Conservation (phyloP, 2,113 vertebrate genomes). For the Capra hircus region DNA sequence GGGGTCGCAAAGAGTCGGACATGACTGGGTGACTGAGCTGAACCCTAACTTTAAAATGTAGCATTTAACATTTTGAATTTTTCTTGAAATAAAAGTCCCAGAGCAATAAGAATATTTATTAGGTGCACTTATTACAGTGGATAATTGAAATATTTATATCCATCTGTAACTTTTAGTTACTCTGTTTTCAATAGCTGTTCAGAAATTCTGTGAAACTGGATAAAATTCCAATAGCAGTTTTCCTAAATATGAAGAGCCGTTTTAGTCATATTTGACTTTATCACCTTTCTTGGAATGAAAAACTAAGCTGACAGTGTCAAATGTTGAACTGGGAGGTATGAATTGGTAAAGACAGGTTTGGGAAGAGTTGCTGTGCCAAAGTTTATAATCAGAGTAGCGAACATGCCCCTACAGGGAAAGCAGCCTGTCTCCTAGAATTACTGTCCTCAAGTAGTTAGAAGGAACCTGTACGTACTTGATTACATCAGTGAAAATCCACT, state of each 20-base stretch:
- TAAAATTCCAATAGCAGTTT: conserved; percentile 9
- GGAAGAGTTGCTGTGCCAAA: neutral
- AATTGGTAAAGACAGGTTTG: conserved; percentile 8
- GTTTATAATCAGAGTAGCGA: neutral
- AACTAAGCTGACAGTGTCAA: neutral
- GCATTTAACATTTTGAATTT: neutral
- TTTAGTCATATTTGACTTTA: neutral
- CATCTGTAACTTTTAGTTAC: conserved; percentile 1
- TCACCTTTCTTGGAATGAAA: neutral
- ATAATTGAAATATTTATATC: neutral
- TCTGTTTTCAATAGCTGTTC: neutral
- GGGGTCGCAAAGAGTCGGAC: neutral
- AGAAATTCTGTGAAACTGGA: neutral
- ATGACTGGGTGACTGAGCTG: neutral
- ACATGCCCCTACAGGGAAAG: neutral
- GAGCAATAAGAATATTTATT: neutral
- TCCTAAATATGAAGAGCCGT: neutral
- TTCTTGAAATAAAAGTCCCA: neutral
- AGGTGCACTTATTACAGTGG: neutral
- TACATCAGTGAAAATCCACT: neutral
- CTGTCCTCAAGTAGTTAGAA: neutral
- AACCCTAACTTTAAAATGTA: neutral
- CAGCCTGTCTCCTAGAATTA: neutral
- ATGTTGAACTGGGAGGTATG: neutral
- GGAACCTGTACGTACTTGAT: neutral